Evolutionary conservation across 2,113 vertebrate genomes (phyloP).

Genomic region (Aix galericulata): DNA sequence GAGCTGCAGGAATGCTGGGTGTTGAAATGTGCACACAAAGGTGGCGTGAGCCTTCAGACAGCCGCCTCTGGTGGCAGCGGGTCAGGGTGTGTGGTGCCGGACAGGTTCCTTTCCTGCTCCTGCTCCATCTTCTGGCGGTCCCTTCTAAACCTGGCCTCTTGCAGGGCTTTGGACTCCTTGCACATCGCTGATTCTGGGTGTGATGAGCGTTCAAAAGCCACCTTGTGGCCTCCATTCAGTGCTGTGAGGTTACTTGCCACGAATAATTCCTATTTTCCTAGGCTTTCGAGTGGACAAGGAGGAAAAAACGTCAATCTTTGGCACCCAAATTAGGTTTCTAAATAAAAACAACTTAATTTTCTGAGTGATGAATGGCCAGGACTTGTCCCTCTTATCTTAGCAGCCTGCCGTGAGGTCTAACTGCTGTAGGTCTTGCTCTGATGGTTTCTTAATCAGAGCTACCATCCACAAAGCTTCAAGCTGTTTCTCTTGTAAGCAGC

Average conservation of each 20-base stretch:
- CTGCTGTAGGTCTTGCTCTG: not conserved
- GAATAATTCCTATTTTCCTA: rapidly evolving
- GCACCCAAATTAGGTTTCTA: not conserved
- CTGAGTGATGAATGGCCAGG: rapidly evolving
- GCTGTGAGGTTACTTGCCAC: not conserved
- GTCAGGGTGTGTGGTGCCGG: rapidly evolving
- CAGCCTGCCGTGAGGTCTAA: rapidly evolving
- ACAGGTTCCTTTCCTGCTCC: rapidly evolving
- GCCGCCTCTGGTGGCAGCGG: rapidly evolving
- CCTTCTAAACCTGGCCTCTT: rapidly evolving
- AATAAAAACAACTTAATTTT: not conserved
- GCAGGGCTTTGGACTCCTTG: not conserved
- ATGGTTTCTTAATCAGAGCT: not conserved
- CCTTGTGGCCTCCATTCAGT: rapidly evolving
- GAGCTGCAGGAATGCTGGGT: rapidly evolving
- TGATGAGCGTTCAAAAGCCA: rapidly evolving
- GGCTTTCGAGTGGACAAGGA: not conserved
- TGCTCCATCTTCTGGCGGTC: rapidly evolving
- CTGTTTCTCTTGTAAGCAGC: not conserved
- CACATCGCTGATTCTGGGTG: rapidly evolving
- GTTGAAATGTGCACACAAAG: rapidly evolving
- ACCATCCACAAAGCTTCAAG: not conserved
- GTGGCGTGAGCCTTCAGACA: rapidly evolving
- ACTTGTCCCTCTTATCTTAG: not conserved
- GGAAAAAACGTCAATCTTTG: not conserved